These are phyloP conservation scores for Pogonophryne albipinna DNA, from an alignment of 2,797 vertebrate genomes.

Conservation along the genomic window DNA sequence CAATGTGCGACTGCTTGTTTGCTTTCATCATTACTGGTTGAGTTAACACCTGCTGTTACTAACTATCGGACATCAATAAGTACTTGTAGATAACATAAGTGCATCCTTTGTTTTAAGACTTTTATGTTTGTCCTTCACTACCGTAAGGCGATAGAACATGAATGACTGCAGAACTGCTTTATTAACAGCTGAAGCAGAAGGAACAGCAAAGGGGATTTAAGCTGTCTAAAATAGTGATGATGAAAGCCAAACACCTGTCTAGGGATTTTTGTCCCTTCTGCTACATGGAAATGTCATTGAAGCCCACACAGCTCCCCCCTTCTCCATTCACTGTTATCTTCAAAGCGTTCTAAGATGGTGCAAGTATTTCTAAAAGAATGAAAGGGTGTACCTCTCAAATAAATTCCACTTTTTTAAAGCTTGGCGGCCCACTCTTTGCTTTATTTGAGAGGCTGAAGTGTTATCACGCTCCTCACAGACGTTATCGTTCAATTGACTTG, in stretches of 20 bases:
- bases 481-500: constrained; percentile 37
- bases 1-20: background rate
- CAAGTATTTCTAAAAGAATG: constrained; percentile 70
- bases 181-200: constrained; percentile 54
- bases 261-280: constrained; percentile 66
- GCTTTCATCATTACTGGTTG: background rate
- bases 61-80: background rate
- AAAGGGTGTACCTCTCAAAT: constrained; percentile 66
- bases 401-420: background rate
- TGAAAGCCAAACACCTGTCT: constrained; percentile 56
- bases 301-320: constrained; percentile 18
- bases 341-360: constrained; percentile 73
- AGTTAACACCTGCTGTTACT: background rate
- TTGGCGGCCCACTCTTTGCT: background rate
- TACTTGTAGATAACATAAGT: background rate
- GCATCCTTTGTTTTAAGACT: background rate
- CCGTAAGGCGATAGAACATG: constrained; percentile 1
- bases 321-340: constrained; percentile 70
- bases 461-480: constrained; percentile 34
- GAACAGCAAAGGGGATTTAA: constrained; percentile 59
- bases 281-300: constrained; percentile 69
- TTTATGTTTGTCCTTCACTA: constrained; percentile 57
- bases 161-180: constrained; percentile 26
- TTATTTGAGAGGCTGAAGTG: constrained; percentile 19
- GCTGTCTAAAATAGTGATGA: constrained; percentile 39